These are phyloP conservation scores for Smutsia gigantea DNA, from an alignment of 2,797 vertebrate genomes.

Conservation along the genomic window DNA sequence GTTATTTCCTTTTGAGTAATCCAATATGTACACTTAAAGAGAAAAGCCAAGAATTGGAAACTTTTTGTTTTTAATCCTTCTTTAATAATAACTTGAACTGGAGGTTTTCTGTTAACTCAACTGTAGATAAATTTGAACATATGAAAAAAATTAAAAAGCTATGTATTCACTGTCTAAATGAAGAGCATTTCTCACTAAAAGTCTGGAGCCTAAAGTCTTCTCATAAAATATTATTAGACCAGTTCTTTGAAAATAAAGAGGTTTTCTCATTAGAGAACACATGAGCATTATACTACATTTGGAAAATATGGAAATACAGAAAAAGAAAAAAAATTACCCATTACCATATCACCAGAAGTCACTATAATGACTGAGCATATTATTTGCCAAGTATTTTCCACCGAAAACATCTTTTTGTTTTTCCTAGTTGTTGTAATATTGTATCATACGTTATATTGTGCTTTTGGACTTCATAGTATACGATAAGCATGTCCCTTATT, in stretches of 20 bases:
- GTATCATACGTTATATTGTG: background rate
- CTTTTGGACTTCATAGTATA: background rate
- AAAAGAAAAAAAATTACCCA: background rate
- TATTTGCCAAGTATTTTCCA: slow-evolving; percentile 8
- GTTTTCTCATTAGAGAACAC: background rate
- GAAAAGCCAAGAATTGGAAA: background rate
- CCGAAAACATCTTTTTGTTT: background rate
- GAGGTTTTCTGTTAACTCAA: background rate
- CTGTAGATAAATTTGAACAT: background rate
- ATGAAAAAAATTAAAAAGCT: background rate
- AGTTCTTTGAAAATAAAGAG: background rate
- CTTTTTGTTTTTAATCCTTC: background rate
- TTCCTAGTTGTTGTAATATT: background rate
- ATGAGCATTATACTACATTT: background rate
- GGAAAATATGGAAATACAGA: background rate
- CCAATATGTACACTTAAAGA: background rate
- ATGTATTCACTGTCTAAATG: background rate
- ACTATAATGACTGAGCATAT: background rate
- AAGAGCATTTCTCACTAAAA: background rate
- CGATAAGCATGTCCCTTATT: background rate
- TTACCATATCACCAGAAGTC: background rate
- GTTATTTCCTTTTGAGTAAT: slow-evolving; percentile 1
- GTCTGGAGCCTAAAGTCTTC: background rate
- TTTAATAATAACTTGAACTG: background rate
- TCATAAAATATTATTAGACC: background rate